Conservation (phyloP, 2,888 invertebrate species). For the Drosophila flavopinicola region DNA sequence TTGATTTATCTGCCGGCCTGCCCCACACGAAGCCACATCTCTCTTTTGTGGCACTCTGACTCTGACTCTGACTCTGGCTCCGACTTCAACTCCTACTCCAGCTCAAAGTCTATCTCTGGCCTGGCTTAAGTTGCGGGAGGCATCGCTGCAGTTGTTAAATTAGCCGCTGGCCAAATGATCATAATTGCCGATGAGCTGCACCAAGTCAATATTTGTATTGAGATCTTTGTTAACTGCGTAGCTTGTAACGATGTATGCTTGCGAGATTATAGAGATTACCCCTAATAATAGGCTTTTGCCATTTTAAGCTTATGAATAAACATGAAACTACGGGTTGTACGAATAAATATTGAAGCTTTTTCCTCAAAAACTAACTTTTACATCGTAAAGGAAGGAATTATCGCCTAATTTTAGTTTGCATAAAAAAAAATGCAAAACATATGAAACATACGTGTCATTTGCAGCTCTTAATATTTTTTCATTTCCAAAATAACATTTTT, state of each 20-base stretch:
- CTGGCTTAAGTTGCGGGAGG: conserved; percentile 11
- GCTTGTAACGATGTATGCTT: conserved; percentile 10
- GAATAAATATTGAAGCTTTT: too few species aligned
- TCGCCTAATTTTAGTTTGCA: too few species aligned
- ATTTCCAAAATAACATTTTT: not conserved
- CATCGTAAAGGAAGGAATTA: too few species aligned
- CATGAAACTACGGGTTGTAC: not conserved
- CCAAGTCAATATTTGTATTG: conserved; percentile 11
- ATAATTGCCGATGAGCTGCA: conserved; percentile 45
- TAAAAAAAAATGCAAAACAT: too few species aligned
- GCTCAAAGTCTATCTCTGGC: too few species aligned
- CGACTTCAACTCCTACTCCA: too few species aligned
- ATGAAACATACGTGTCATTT: too few species aligned
- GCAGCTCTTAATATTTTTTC: too few species aligned
- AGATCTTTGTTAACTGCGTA: conserved; percentile 45
- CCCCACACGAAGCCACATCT: conserved; percentile 54
- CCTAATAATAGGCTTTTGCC: conserved; percentile 38
- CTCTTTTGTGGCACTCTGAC: conserved; percentile 24
- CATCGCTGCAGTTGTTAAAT: conserved; percentile 30
- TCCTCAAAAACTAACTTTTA: too few species aligned
- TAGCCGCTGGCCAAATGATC: conserved; percentile 52
- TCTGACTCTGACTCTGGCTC: not conserved
- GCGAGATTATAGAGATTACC: conserved; percentile 43
- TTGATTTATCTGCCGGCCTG: conserved; percentile 60
- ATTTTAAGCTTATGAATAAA: conserved; percentile 13